phyloP scores from a whole-genome alignment of 2,113 vertebrate species.

The Alligator mississippiensis region DNA sequence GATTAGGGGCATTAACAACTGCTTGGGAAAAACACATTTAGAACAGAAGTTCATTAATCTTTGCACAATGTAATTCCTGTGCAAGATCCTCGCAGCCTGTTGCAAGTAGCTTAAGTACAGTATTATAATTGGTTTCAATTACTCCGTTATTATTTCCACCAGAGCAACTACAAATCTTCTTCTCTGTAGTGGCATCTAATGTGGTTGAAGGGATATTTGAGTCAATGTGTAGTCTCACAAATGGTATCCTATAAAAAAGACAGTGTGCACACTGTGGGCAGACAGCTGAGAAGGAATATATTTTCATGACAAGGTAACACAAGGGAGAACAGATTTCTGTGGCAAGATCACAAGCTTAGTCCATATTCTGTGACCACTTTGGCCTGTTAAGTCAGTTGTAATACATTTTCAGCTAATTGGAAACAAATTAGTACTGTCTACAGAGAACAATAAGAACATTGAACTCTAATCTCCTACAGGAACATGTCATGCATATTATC shows the following conservation, averaged over 20 bases:
- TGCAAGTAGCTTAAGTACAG: conserved; percentile 42
- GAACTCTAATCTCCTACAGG: conserved; percentile 54
- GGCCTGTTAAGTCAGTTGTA: conserved; percentile 66
- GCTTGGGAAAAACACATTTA: background rate
- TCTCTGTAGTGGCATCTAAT: background rate
- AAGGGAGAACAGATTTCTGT: conserved; percentile 21
- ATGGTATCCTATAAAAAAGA: background rate
- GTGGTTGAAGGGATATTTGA: background rate
- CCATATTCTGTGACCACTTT: conserved; percentile 57
- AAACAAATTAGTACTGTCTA: conserved; percentile 79
- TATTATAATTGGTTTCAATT: conserved; percentile 51
- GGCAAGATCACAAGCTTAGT: conserved; percentile 30
- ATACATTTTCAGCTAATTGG: conserved; percentile 75
- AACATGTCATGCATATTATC: conserved; percentile 36
- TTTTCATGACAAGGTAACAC: conserved; percentile 1
- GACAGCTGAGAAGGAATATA: background rate
- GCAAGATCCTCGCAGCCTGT: conserved; percentile 8
- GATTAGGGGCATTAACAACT: conserved; percentile 27
- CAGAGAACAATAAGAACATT: conserved; percentile 70
- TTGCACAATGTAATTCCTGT: background rate
- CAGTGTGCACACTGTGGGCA: background rate
- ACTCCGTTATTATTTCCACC: conserved; percentile 35
- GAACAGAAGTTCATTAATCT: conserved; percentile 53
- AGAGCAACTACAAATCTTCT: conserved; percentile 16
- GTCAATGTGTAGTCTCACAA: conserved; percentile 17